Conservation (phyloP, 2,888 invertebrate species). For the Eilema caniola region DNA sequence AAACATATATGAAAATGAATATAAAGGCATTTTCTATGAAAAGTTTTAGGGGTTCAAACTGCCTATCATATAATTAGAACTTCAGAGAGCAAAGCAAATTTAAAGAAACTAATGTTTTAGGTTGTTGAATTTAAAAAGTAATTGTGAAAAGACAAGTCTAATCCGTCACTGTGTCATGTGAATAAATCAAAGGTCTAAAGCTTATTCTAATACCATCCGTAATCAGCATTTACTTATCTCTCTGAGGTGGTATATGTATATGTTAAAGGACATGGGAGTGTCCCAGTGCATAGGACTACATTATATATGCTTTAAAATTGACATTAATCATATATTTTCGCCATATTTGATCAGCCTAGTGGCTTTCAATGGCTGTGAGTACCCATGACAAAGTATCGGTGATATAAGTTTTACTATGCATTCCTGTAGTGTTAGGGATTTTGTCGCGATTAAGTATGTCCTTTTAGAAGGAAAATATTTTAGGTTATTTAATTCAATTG, state of each 20-base stretch:
- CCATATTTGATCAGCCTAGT: conserved; percentile 38
- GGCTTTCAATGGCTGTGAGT: conserved; percentile 52
- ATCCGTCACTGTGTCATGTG: not conserved
- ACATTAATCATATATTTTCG: conserved; percentile 28
- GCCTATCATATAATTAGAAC: not conserved
- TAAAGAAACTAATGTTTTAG: not conserved
- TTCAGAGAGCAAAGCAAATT: not conserved
- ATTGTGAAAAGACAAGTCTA: not conserved
- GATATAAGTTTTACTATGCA: conserved; percentile 42
- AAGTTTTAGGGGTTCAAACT: conserved; percentile 1
- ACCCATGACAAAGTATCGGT: conserved; percentile 45
- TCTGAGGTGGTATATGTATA: not conserved
- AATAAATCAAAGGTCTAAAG: not conserved
- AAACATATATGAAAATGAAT: conserved; percentile 7
- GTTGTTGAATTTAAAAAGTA: not conserved
- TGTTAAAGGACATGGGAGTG: not conserved
- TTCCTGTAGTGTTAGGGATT: conserved; percentile 42
- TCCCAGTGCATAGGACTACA: not conserved
- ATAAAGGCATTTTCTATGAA: not conserved
- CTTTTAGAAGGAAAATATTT: not conserved
- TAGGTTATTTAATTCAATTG: not conserved
- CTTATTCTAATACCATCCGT: not conserved
- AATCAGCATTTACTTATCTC: not conserved
- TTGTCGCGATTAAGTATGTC: not conserved
- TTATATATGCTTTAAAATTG: conserved; percentile 23